These are phyloP conservation scores for Atractosteus spatula DNA, from an alignment of 2,113 vertebrate genomes.

Conservation along the genomic window DNA sequence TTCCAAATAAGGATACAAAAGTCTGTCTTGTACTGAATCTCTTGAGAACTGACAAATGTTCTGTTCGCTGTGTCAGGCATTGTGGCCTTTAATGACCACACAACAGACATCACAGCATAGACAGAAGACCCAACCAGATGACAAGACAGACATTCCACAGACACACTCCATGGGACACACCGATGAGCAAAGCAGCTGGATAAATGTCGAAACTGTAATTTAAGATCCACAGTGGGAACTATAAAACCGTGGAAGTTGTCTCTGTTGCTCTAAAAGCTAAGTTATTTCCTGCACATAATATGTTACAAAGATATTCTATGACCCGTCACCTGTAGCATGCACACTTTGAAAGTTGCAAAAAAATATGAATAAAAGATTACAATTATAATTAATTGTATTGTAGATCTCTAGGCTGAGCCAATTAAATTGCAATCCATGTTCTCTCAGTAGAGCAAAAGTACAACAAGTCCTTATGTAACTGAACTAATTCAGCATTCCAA, in stretches of 20 bases:
- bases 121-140: constrained; percentile 1
- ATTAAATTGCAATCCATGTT: background rate
- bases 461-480: background rate
- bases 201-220: constrained; percentile 31
- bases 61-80: constrained; percentile 7
- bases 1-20: constrained; percentile 30
- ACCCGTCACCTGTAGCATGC: constrained; percentile 38
- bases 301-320: constrained; percentile 4
- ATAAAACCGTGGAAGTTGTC: background rate
- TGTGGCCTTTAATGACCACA: constrained; percentile 19
- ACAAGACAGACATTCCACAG: constrained; percentile 18
- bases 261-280: constrained; percentile 5
- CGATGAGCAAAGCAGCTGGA: constrained; percentile 38
- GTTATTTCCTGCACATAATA: constrained; percentile 35
- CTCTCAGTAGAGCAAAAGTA: background rate
- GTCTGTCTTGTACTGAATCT: constrained; percentile 9
- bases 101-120: background rate
- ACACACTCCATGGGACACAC: constrained; percentile 17
- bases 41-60: constrained; percentile 19
- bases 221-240: constrained; percentile 17
- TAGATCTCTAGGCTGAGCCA: too few species aligned
- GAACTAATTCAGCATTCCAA: background rate
- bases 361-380: too few species aligned
- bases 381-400: too few species aligned
- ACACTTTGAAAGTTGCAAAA: constrained; percentile 7